phyloP scores from a whole-genome alignment of 2,113 vertebrate species.

The Falcunculus frontatus region DNA sequence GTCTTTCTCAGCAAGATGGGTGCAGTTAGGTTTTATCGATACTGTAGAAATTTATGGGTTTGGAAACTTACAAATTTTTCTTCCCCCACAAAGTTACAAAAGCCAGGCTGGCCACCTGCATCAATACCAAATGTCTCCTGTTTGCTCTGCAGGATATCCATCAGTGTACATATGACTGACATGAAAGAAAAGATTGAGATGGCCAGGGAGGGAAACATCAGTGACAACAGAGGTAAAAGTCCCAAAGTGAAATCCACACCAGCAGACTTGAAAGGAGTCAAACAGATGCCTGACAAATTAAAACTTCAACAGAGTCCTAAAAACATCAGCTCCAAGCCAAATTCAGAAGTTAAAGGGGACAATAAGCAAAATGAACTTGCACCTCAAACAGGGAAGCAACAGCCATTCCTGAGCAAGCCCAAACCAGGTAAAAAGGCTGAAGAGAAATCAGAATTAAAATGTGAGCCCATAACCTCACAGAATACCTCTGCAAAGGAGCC shows the following conservation, averaged over 20 bases:
- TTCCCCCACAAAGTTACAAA: background rate
- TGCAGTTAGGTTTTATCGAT: background rate
- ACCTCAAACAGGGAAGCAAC: background rate
- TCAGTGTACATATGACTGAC: constrained; percentile 29
- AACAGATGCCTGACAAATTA: background rate
- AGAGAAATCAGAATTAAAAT: background rate
- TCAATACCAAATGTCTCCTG: background rate
- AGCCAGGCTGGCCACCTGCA: background rate
- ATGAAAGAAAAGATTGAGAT: constrained; percentile 1
- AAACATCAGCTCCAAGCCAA: background rate
- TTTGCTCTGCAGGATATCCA: constrained; percentile 60
- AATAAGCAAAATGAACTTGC: background rate
- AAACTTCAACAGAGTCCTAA: background rate
- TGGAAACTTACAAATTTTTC: background rate
- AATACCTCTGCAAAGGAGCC: background rate
- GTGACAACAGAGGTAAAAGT: background rate
- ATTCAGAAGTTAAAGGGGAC: background rate
- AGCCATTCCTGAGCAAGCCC: background rate
- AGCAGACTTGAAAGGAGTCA: background rate
- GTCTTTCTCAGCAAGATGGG: background rate
- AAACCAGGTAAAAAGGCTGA: background rate
- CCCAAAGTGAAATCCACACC: background rate
- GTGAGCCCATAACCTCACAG: background rate
- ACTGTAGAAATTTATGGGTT: background rate
- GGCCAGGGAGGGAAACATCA: background rate